Base-by-base conservation (phyloP, 2,113 vertebrate species). In the Platycercus adscitus region DNA sequence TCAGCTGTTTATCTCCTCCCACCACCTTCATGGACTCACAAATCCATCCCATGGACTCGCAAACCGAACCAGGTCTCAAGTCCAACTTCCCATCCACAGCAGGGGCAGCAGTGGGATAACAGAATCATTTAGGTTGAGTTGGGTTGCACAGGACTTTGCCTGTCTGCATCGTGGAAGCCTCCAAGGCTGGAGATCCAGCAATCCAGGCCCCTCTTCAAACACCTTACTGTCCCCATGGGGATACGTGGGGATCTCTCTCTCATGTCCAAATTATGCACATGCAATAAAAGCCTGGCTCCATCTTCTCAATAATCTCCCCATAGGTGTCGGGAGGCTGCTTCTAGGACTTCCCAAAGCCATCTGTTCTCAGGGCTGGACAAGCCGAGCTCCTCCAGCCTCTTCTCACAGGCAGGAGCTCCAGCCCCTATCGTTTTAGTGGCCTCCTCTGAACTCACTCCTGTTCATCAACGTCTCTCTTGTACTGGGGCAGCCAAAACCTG, bases 281-380 rank as follows among this genome's bases (percentile, higher is more conserved):
- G 33, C 33, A 24, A 37, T 56, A 65, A 81, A 73, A 10, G 0
- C 9, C 49, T 65, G 26, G 12, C 11, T 86, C 18, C 13, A 1
- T 23, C 49, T 73, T 77, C 58, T 52, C 39, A 52, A 7, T 44
- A 29, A 65, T 26, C 11, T 31, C 33, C 20, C 13, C 10, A 14
- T 0, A 61, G 21, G 2, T 19, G 2, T 0, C 44, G 44, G 12
- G 3, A 11, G 7, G 3, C 21, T 50, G 31, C 6, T 66, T 52
- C 39, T 28, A 15, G 16, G 11, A 76, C 17, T 68, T 16, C 29
- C 15, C 8, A 25, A 53, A 84, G 26, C 5, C 17, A 58, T 7
- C 31, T 5, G 1, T 53, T 81, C 33, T 58, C 31, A 37, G 14
- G 18, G 19, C 5, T 60, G 28, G 23, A 78, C 25, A 60, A 56